These are phyloP conservation scores for Ctenomys sociabilis DNA, from an alignment of 2,113 vertebrate species.

Conservation along the genomic window DNA sequence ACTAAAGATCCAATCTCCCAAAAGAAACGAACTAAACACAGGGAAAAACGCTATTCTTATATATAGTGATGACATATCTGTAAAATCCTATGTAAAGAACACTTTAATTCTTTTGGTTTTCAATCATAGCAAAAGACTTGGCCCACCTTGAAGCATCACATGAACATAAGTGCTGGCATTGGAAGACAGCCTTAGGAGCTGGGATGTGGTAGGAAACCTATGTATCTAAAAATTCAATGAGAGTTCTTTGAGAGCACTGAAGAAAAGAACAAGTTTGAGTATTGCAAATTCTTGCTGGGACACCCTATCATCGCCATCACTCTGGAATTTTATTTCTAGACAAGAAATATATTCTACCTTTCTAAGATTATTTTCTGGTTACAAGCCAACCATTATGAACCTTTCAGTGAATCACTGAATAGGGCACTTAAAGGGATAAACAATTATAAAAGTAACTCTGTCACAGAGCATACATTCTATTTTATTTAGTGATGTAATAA, in stretches of 20 bases:
- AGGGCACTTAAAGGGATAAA: slow-evolving; percentile 81
- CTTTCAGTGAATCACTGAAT: slow-evolving; percentile 79
- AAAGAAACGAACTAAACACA: slow-evolving; percentile 71
- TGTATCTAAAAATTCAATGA: neutral
- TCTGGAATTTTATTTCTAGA: slow-evolving; percentile 69
- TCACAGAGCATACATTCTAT: slow-evolving; percentile 80
- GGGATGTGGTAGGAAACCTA: neutral
- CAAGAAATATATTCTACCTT: slow-evolving; percentile 76
- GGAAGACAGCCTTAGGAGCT: neutral
- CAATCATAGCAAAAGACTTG: neutral
- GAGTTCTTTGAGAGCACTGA: neutral
- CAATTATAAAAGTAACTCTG: slow-evolving; percentile 85
- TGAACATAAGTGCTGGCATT: neutral
- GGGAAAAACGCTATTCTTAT: slow-evolving; percentile 50
- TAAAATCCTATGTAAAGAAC: slow-evolving; percentile 46
- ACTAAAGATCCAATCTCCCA: slow-evolving; percentile 45
- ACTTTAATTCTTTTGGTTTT: slow-evolving; percentile 25
- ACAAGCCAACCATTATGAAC: slow-evolving; percentile 72
- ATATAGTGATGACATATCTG: slow-evolving; percentile 11
- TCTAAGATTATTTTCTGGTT: slow-evolving; percentile 77
- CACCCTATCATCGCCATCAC: slow-evolving; percentile 69
- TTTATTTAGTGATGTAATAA: slow-evolving; percentile 87
- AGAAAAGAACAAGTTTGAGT: slow-evolving; percentile 50
- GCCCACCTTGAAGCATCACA: neutral
- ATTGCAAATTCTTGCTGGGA: slow-evolving; percentile 65